phyloP scores from a whole-genome alignment of 2,888 invertebrate genomes.

The Caenorhabditis japonica region DNA sequence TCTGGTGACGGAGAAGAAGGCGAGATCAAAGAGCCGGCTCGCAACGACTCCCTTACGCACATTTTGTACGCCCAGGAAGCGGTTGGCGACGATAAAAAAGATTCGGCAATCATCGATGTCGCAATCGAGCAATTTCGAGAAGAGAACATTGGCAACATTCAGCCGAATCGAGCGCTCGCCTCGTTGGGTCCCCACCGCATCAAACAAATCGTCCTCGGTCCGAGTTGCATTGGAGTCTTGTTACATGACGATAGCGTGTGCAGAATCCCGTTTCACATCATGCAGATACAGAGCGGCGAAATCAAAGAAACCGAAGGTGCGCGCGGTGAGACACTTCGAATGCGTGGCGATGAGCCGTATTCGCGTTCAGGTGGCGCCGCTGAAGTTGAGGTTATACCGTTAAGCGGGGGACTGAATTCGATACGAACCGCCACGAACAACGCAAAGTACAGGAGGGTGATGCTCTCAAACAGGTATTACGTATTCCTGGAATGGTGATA shows the following conservation, averaged over 20 bases:
- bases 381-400: slow-evolving; percentile 38
- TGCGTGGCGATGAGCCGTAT: slow-evolving; percentile 9
- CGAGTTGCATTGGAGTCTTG: slow-evolving; percentile 64
- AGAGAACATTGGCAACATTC: slow-evolving; percentile 20
- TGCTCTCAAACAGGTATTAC: slow-evolving; percentile 36
- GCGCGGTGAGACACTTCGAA: not conserved
- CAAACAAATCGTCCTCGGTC: slow-evolving; percentile 67
- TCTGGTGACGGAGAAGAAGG: slow-evolving; percentile 18
- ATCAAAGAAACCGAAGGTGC: slow-evolving; percentile 18
- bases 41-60: slow-evolving; percentile 30
- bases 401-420: slow-evolving; percentile 39
- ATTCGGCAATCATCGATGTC: slow-evolving; percentile 37
- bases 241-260: slow-evolving; percentile 53
- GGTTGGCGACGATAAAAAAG: slow-evolving; percentile 38
- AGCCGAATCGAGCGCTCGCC: slow-evolving; percentile 6
- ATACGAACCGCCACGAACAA: slow-evolving; percentile 17
- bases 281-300: slow-evolving; percentile 18
- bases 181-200: slow-evolving; percentile 45
- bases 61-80: slow-evolving; percentile 44
- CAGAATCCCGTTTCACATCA: slow-evolving; percentile 21
- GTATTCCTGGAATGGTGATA: not conserved
- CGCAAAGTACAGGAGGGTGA: slow-evolving; percentile 48
- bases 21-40: slow-evolving; percentile 6
- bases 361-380: slow-evolving; percentile 17
- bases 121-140: slow-evolving; percentile 37